These are phyloP conservation scores for Hystrix brachyura DNA, from an alignment of 2,113 vertebrate species.

Conservation along the genomic window DNA sequence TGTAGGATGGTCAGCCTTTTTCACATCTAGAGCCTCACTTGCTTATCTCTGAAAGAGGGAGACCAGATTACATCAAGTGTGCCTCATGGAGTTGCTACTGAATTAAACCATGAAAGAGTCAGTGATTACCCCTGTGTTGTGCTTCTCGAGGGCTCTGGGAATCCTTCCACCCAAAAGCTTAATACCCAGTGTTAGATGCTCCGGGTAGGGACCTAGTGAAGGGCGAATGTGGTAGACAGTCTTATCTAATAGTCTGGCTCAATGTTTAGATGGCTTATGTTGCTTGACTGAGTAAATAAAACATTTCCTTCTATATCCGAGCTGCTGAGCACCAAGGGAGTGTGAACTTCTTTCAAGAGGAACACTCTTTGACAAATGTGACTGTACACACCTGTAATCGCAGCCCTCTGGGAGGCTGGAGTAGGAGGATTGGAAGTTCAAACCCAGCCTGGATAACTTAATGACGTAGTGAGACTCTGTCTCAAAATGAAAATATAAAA, in stretches of 20 bases:
- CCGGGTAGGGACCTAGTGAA: neutral
- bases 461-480: neutral
- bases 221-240: rapidly evolving
- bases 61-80: neutral
- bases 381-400: neutral
- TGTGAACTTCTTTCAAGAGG: neutral
- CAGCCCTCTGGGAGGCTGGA: neutral
- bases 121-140: neutral
- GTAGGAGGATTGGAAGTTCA: neutral
- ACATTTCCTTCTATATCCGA: neutral
- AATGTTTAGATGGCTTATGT: neutral
- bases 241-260: neutral
- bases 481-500: neutral
- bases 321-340: neutral
- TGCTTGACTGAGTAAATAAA: neutral
- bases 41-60: conserved; percentile 33
- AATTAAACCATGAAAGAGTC: neutral
- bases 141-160: neutral
- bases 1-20: neutral
- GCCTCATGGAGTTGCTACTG: neutral
- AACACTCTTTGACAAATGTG: neutral
- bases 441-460: neutral
- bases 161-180: neutral
- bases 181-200: neutral
- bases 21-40: neutral